These are phyloP conservation scores for Trematomus bernacchii DNA, from an alignment of 2,797 vertebrate genomes.

Conservation along the genomic window DNA sequence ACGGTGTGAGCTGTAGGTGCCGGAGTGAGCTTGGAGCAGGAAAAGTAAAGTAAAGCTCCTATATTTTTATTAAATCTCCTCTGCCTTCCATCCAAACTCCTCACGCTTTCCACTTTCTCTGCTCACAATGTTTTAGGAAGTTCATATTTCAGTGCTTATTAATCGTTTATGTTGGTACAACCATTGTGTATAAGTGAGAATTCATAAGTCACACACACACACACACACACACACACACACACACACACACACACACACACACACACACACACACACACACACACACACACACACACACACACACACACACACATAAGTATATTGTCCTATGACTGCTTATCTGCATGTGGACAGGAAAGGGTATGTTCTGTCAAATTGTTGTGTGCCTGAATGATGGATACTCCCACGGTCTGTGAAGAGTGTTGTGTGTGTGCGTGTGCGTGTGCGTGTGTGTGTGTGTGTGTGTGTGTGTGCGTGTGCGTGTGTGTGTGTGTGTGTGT, in stretches of 20 bases:
- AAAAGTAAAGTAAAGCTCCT: too few species aligned
- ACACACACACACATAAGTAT: too few species aligned
- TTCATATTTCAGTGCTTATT: too few species aligned
- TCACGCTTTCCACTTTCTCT: too few species aligned
- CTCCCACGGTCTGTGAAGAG: background rate
- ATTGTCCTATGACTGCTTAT: constrained; percentile 20
- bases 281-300: constrained; percentile 1
- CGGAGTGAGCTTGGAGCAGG: too few species aligned
- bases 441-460: background rate
- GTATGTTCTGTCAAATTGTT: constrained; percentile 11
- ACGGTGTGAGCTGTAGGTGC: too few species aligned
- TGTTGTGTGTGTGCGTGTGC: background rate
- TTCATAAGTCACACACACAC: background rate
- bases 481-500: background rate
- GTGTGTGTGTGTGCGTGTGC: constrained; percentile 6
- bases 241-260: constrained; percentile 5
- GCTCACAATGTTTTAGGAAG: too few species aligned
- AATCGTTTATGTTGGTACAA: too few species aligned
- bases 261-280: too few species aligned
- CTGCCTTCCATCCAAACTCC: too few species aligned
- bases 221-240: constrained; percentile 8
- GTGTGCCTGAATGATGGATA: constrained; percentile 1
- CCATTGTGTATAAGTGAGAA: too few species aligned
- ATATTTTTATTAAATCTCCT: too few species aligned
- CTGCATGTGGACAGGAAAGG: background rate